Base-by-base conservation (phyloP, 1,140 invertebrate genomes). In the Scylla paramamosain region DNA sequence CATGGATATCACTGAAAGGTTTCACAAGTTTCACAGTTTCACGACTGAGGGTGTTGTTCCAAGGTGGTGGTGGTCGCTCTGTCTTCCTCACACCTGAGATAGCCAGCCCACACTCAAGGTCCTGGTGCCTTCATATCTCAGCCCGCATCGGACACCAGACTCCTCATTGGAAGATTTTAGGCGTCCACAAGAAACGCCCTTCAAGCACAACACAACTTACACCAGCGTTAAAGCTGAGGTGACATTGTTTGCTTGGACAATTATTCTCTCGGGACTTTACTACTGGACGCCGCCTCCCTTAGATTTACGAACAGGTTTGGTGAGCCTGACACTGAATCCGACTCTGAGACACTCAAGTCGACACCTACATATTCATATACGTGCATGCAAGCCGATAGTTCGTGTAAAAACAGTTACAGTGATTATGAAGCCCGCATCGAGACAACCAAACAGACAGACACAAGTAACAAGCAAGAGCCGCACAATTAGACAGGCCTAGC, bases 251-350 rank as follows among this genome's bases (percentile, higher is more conserved):
- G 67, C 67, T 77, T 77, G n/a, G 67, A 77, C 4, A 77, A 77
- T n/a, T 77, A 77, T 77, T 77, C 20, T 25, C 20, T 77, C 67
- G 20, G n/a, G 67, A 25, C 67, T 77, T 77, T 77, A n/a, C 67
- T 77, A 77, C 67, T 7, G 67, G 67, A n/a, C 67, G n/a, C 16
- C 67, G 67, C 67, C 67, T 77, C 67, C n/a, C 67, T 77, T n/a
- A 77, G 67, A 77, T 77, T 77, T n/a, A 77, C 67, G 67, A 77
- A 77, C 67, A n/a, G 67, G 67, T 77, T 77, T 77, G 67, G 20
- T 77, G 25, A 77, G 67, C 67, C 25, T n/a, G 25, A 77, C 20
- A 77, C 67, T 12, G 67, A 25, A 25, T 77, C 67, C 12, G 20
- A 77, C 25, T 20, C 67, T 3, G 25, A 77, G 67, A 20, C 67